A percentile compares a stretch with the other conserved stretches of the same genome.
phyloP scores from a whole-genome alignment of 2,113 vertebrate species.

The Salminus brasiliensis region DNA sequence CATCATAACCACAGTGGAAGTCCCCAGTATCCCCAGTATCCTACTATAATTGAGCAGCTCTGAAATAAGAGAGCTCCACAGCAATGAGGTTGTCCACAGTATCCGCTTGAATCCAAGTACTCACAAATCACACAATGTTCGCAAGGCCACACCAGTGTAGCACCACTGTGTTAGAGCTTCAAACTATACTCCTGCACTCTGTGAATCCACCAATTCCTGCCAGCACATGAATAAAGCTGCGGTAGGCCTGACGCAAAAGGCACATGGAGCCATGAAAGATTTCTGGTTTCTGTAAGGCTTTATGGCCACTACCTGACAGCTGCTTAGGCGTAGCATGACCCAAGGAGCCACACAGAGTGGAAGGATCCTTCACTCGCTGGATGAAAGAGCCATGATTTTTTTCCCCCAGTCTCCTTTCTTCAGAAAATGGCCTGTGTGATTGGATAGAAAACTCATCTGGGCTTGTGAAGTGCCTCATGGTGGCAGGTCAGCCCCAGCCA shows the following conservation, averaged over 20 bases:
- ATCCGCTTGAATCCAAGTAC: too few species aligned
- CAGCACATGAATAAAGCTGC: neutral
- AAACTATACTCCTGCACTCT: conserved; percentile 8
- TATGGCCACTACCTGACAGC: neutral
- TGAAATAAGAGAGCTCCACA: too few species aligned
- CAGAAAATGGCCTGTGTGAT: conserved; percentile 44
- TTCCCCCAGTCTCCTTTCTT: conserved; percentile 24
- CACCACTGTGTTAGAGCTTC: too few species aligned
- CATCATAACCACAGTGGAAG: too few species aligned
- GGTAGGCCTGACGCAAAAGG: neutral
- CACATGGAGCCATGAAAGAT: neutral
- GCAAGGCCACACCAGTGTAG: too few species aligned
- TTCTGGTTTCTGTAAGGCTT: neutral
- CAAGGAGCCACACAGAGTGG: neutral
- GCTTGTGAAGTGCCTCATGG: conserved; percentile 22
- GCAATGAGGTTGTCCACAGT: too few species aligned
- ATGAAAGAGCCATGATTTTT: conserved; percentile 26
- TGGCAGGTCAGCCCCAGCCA: conserved; percentile 37
- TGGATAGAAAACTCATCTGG: conserved; percentile 46
- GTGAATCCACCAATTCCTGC: conserved; percentile 18
- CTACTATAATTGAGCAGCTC: too few species aligned
- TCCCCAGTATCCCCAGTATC: too few species aligned
- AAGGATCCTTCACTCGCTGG: conserved; percentile 17
- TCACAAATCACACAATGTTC: too few species aligned
- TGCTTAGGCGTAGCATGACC: neutral